A percentile compares a stretch with the other conserved stretches of the same genome.
Evolutionary conservation across 2,113 vertebrate genomes (phyloP).

Genomic region (Anthoscopus minutus): DNA sequence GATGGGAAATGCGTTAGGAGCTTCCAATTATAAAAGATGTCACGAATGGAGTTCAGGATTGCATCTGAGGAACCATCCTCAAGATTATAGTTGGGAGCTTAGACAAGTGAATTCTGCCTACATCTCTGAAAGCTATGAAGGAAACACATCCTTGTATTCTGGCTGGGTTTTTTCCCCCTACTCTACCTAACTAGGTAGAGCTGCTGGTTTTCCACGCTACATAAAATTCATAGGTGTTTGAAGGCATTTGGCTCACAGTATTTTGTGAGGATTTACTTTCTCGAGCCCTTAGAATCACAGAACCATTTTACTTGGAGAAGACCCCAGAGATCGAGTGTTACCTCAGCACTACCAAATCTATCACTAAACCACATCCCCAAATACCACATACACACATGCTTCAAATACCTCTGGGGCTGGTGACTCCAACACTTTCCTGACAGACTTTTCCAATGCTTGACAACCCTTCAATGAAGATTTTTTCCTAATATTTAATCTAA

Average conservation of each 20-base stretch:
- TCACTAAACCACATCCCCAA: background rate
- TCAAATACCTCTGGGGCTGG: background rate
- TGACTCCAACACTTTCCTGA: background rate
- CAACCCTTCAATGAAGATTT: background rate
- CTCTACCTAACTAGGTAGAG: background rate
- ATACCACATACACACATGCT: too few relatives aligned
- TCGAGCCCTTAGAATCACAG: background rate
- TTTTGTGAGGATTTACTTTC: background rate
- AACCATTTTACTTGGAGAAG: background rate
- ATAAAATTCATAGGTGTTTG: background rate
- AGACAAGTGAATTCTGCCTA: background rate
- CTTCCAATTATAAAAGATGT: background rate
- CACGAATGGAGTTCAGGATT: background rate
- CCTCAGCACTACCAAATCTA: background rate
- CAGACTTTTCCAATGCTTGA: background rate
- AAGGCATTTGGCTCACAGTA: background rate
- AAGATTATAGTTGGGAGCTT: background rate
- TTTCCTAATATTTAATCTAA: background rate
- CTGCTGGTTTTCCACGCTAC: background rate
- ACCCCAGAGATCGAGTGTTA: background rate
- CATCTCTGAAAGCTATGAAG: background rate
- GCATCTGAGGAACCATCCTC: background rate
- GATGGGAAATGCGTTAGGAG: background rate
- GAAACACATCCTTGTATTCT: background rate
- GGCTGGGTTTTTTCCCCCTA: fast-evolving